A percentile compares a stretch with the other conserved stretches of the same genome.
Conservation (phyloP, 1,140 invertebrate species). For the Apis cerana region DNA sequence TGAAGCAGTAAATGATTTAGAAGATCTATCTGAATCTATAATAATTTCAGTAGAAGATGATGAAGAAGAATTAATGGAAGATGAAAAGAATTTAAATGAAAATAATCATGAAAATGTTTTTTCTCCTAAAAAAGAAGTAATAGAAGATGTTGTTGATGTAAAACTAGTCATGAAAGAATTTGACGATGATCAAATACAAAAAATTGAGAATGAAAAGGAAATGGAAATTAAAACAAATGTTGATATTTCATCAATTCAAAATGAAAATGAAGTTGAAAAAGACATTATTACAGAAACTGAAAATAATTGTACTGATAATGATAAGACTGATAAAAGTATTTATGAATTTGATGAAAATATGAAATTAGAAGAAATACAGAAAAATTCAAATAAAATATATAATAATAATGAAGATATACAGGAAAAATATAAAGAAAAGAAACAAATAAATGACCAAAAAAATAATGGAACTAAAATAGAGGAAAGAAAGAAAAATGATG, state of each 20-base stretch:
- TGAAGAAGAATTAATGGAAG: constrained; percentile 13
- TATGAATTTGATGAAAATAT: not conserved
- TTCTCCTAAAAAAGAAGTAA: not conserved
- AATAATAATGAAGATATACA: not conserved
- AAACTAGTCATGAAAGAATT: not conserved
- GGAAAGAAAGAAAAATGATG: not conserved
- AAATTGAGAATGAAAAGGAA: not conserved
- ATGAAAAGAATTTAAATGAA: not conserved
- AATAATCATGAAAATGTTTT: not conserved
- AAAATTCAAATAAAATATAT: not conserved
- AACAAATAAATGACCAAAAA: constrained; percentile 13
- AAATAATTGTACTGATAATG: not conserved
- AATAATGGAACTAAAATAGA: not conserved
- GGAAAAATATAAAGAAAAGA: constrained; percentile 1
- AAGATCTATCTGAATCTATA: constrained; percentile 31
- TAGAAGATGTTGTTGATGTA: constrained; percentile 17
- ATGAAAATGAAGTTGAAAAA: not conserved
- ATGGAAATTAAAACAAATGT: not conserved
- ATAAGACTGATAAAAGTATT: not conserved
- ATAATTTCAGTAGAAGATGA: constrained; percentile 40
- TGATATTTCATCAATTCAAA: not conserved
- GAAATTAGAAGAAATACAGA: not conserved
- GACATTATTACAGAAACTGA: not conserved
- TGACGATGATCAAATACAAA: constrained; percentile 1
- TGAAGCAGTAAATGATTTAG: not conserved